Evolutionary conservation across 2,888 invertebrate genomes (phyloP).

Genomic region (Coecobrya sp.): DNA sequence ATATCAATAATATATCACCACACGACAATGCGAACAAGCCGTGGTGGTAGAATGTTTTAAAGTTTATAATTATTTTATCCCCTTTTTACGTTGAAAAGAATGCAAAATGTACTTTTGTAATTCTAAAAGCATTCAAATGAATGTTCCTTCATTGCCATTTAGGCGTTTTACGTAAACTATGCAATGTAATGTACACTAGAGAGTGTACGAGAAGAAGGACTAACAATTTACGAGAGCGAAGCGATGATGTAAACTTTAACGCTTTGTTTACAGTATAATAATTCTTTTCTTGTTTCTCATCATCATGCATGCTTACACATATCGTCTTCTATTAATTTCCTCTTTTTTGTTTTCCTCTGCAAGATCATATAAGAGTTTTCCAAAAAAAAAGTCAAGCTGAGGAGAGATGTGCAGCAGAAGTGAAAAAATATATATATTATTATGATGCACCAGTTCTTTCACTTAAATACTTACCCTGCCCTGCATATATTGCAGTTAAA

Average conservation of each 20-base stretch:
- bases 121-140: no score
- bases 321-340: not conserved
- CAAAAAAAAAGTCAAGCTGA: slow-evolving; percentile 18
- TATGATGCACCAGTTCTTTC: slow-evolving; percentile 10
- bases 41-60: no score
- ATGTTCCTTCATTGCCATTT: no score
- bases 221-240: not conserved
- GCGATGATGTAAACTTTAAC: not conserved
- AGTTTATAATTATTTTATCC: no score
- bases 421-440: slow-evolving; percentile 1
- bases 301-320: not conserved
- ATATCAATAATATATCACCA: no score
- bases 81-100: no score
- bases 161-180: not conserved
- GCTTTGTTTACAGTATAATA: not conserved
- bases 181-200: not conserved
- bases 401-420: slow-evolving; percentile 60
- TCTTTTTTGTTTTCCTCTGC: not conserved
- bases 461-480: not conserved
- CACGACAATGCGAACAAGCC: no score
- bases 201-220: not conserved
- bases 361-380: not conserved
- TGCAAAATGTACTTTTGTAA: no score
- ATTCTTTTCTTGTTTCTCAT: not conserved
- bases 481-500: no score